Base-by-base conservation (phyloP, 2,888 invertebrate genomes). In the Archips xylosteana region DNA sequence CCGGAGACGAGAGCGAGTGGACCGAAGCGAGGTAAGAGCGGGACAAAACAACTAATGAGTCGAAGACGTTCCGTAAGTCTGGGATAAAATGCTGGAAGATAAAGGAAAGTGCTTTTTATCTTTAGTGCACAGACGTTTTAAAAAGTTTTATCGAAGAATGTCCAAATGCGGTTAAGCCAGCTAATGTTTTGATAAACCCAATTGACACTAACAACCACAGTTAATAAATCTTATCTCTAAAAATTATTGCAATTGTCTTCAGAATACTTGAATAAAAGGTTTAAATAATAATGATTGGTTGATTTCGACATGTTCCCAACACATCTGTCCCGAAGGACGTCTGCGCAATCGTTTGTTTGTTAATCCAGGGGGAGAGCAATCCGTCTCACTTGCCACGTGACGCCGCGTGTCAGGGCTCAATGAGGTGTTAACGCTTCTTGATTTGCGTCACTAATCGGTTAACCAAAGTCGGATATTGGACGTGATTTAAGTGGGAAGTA, bases 81-180 rank as follows among this genome's bases (percentile, higher is more conserved):
- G 82, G 85, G 83, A 87, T 87, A 86, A 86, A 87, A 89, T 83
- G 84, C 83, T 87, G 85, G 87, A 87, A 89, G 91, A 91, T 92
- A 91, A 91, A 89, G 88, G 86, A 87, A 88, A 92, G 90, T 89
- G 92, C 90, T 88, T 85, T 89, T 92, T 91, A 90, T 89, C 87
- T 84, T 85, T 81, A 79, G 76, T 76, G 75, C 80, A 76, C 78
- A 80, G 81, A 51, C 34, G 60, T 74, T 65, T 70, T 65, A 34
- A 70, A 65, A 65, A 47, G 36, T 47, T 9, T 69, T 64, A 70
- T 64, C 62, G 57, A 59, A 32, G 60, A 36, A 51, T 73, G 8
- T 64, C 73, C 64, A 73, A 75, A 72, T 69, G 64, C 51, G 64
- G 34, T 61, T 51, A 71, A 61, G 47, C 1, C 23, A 23, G 61